These are phyloP conservation scores for Pyrrhura leucotis DNA, from an alignment of 2,797 vertebrate species.

Conservation along the genomic window DNA sequence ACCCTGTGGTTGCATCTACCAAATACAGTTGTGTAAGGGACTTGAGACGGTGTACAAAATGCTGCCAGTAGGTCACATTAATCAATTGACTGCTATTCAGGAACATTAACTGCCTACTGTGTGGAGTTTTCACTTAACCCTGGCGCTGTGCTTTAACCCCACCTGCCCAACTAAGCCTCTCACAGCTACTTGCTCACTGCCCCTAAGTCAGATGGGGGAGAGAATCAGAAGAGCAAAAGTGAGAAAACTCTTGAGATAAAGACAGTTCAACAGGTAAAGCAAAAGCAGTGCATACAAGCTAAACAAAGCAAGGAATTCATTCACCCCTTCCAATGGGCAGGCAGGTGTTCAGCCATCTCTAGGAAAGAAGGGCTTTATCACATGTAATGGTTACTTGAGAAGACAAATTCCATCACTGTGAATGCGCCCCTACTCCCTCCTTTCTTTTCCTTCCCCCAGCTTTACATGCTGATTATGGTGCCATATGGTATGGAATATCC, in stretches of 20 bases:
- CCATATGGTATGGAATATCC: neutral
- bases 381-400: neutral
- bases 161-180: neutral
- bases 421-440: neutral
- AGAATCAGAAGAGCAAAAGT: neutral
- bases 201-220: neutral
- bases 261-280: neutral
- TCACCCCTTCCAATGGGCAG: neutral
- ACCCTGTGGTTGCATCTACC: neutral
- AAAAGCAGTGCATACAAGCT: neutral
- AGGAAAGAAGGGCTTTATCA: neutral
- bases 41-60: neutral
- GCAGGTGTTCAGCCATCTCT: neutral
- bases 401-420: neutral
- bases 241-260: neutral
- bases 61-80: neutral
- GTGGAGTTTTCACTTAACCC: neutral
- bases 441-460: neutral
- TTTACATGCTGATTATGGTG: neutral
- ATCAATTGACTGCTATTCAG: neutral
- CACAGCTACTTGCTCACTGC: neutral
- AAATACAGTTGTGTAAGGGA: neutral
- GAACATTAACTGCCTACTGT: neutral
- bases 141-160: neutral
- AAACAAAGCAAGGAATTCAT: neutral